Conservation (phyloP, 2,888 invertebrate species). For the Drosophila anceps region DNA sequence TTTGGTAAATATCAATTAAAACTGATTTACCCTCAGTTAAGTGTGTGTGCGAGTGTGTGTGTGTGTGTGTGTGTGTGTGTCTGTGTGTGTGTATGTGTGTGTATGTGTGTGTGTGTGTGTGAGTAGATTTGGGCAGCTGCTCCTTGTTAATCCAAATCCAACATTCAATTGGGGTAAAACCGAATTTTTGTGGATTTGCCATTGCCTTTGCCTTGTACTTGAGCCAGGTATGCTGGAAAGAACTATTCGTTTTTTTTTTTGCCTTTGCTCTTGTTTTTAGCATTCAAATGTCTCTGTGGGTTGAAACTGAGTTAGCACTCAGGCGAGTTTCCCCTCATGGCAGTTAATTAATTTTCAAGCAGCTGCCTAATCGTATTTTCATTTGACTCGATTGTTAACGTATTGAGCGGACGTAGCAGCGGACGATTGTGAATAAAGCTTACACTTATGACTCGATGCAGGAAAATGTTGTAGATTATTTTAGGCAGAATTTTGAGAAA, state of each 20-base stretch:
- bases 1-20: constrained; percentile 80
- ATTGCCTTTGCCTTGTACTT: constrained; percentile 53
- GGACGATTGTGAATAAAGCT: background rate
- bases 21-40: constrained; percentile 66
- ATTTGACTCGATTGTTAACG: constrained; percentile 32
- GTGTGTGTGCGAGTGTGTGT: background rate
- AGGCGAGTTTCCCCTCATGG: constrained; percentile 27
- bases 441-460: background rate
- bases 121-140: constrained; percentile 7
- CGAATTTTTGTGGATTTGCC: constrained; percentile 48
- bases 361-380: constrained; percentile 46
- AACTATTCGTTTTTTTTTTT: constrained; percentile 14
- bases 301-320: constrained; percentile 32
- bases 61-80: constrained; percentile 7
- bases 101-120: background rate
- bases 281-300: constrained; percentile 29
- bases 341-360: constrained; percentile 72
- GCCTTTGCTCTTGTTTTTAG: constrained; percentile 11
- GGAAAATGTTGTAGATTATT: background rate
- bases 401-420: constrained; percentile 51
- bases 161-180: constrained; percentile 43
- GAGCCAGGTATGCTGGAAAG: constrained; percentile 28
- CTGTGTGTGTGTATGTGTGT: constrained; percentile 2
- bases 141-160: constrained; percentile 49
- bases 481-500: background rate